phyloP scores from a whole-genome alignment of 2,113 vertebrate genomes.

The Noctilio leporinus region DNA sequence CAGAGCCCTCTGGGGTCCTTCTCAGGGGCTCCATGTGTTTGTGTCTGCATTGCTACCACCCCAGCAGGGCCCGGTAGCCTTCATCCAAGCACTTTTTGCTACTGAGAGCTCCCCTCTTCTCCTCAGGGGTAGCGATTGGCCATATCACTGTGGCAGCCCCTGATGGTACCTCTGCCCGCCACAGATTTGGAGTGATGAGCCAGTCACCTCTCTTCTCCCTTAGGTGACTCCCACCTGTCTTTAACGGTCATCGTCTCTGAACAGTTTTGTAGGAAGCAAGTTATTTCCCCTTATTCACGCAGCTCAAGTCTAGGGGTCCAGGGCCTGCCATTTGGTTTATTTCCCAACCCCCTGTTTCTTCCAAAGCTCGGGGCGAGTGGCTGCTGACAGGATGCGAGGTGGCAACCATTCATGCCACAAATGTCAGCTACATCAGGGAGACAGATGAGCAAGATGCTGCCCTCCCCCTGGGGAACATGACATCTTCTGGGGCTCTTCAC shows the following conservation, averaged over 20 bases:
- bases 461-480: background rate
- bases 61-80: background rate
- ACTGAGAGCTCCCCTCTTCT: background rate
- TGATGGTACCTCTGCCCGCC: too few relatives aligned
- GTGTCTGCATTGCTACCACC: background rate
- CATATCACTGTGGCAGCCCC: too few relatives aligned
- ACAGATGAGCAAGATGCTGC: background rate
- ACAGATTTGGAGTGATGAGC: too few relatives aligned
- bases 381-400: background rate
- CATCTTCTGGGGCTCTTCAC: background rate
- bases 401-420: background rate
- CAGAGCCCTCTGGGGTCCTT: background rate
- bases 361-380: background rate
- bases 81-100: fast-evolving
- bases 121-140: fast-evolving
- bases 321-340: background rate
- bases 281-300: background rate
- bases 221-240: background rate
- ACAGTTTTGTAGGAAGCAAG: background rate
- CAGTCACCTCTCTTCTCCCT: too few relatives aligned
- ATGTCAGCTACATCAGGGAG: background rate
- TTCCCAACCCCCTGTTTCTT: background rate
- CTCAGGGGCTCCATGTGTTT: background rate
- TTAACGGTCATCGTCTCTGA: background rate
- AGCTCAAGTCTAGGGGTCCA: background rate